Percentiles rank a stretch among this genome's conserved stretches.
These are phyloP conservation scores for Cryptotis parvus DNA, from an alignment of 2,113 vertebrate genomes.

Conservation along the genomic window DNA sequence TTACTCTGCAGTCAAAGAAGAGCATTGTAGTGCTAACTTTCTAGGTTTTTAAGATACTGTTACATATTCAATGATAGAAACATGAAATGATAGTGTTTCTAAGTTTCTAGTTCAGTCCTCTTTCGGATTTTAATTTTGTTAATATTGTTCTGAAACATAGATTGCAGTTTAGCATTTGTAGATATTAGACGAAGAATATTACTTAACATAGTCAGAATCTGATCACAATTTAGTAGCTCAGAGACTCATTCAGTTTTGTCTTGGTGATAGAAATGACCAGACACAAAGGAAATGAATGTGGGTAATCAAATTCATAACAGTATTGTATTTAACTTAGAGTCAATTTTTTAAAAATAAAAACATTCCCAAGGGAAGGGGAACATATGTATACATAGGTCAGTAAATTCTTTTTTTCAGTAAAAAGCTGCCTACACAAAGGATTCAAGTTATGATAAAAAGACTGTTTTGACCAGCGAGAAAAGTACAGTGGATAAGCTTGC, in stretches of 20 bases:
- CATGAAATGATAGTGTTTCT: not conserved
- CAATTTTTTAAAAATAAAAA: not conserved
- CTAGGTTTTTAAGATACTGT: not conserved
- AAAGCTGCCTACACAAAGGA: not conserved
- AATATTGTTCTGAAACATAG: not conserved
- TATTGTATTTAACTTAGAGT: not conserved
- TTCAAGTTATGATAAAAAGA: not conserved
- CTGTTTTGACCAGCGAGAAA: no score
- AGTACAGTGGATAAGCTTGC: no score
- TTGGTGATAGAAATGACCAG: not conserved
- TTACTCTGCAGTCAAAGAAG: not conserved
- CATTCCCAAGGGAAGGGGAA: not conserved
- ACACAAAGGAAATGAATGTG: not conserved
- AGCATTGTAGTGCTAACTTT: not conserved
- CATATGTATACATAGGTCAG: not conserved
- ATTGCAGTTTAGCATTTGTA: not conserved
- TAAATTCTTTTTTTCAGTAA: not conserved
- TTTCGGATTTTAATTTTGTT: constrained; percentile 12
- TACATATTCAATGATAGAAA: not conserved
- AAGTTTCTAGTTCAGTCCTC: not conserved
- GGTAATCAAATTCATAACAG: not conserved
- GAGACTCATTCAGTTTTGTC: not conserved
- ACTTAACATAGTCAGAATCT: not conserved
- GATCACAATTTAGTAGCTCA: not conserved
- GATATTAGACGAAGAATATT: not conserved